Evolutionary conservation across 2,797 vertebrate genomes (phyloP).

Genomic region (Hippopotamyrus pictus): DNA sequence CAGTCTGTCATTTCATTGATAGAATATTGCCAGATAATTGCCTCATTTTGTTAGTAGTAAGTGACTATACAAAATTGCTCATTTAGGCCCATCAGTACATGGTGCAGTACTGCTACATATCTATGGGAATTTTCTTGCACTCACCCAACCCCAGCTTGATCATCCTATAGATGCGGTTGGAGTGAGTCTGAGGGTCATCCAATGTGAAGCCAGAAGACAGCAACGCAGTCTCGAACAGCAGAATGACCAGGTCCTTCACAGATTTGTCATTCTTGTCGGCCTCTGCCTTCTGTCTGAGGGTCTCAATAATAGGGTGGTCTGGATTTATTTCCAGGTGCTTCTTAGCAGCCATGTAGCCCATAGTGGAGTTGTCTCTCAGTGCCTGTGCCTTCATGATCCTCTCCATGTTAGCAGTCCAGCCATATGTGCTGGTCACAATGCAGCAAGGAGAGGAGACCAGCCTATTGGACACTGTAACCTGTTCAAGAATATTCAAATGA

Average conservation of each 20-base stretch:
- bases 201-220: conserved; percentile 71
- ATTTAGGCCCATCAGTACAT: background rate
- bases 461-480: conserved; percentile 64
- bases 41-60: too few species aligned
- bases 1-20: too few species aligned
- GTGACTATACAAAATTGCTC: background rate
- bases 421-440: conserved; percentile 67
- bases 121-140: conserved; percentile 21
- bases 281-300: conserved; percentile 70
- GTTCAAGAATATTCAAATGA: background rate
- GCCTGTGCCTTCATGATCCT: conserved; percentile 76
- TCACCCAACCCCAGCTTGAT: conserved; percentile 72
- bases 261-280: conserved; percentile 76
- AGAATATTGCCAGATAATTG: too few species aligned
- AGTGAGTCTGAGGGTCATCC: conserved; percentile 72
- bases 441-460: conserved; percentile 70
- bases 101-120: background rate
- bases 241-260: conserved; percentile 71
- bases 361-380: conserved; percentile 69
- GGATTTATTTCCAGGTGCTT: conserved; percentile 73
- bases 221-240: conserved; percentile 66
- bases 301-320: conserved; percentile 71
- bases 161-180: conserved; percentile 73
- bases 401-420: conserved; percentile 74
- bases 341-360: conserved; percentile 78